Evolutionary conservation across 2,797 vertebrate species (phyloP).

Genomic region (Cercopithecus petaurista): DNA sequence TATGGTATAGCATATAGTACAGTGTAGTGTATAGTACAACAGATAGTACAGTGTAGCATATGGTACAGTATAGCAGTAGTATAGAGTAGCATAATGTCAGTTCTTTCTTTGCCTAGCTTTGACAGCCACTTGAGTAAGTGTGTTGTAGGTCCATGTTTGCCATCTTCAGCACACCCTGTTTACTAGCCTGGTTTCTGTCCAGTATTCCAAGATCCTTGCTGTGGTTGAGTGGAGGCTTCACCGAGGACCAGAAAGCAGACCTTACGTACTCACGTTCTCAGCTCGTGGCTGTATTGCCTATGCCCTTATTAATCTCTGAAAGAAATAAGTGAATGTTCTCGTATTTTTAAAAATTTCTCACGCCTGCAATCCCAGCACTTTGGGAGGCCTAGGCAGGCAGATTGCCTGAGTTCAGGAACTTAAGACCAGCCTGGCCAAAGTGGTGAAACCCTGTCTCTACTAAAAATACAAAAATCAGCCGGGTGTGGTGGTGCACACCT

Average conservation of each 20-base stretch:
- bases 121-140: background rate
- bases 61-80: background rate
- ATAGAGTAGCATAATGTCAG: background rate
- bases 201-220: background rate
- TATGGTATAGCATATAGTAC: too few relatives aligned
- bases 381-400: too few relatives aligned
- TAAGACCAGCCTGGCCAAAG: too few relatives aligned
- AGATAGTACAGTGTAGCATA: background rate
- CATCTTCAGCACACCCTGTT: too few relatives aligned
- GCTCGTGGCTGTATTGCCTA: background rate
- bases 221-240: background rate
- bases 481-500: fast-evolving
- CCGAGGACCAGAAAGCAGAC: background rate
- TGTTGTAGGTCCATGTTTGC: fast-evolving
- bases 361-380: too few relatives aligned
- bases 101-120: background rate
- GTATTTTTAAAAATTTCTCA: background rate
- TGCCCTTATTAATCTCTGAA: background rate
- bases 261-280: background rate
- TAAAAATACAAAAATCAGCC: too few relatives aligned
- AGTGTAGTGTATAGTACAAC: background rate
- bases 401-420: too few relatives aligned
- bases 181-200: background rate
- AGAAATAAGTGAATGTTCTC: background rate
- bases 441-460: too few relatives aligned